Conservation (phyloP, 1,140 invertebrate species). For the Anagrus nilaparvatae region DNA sequence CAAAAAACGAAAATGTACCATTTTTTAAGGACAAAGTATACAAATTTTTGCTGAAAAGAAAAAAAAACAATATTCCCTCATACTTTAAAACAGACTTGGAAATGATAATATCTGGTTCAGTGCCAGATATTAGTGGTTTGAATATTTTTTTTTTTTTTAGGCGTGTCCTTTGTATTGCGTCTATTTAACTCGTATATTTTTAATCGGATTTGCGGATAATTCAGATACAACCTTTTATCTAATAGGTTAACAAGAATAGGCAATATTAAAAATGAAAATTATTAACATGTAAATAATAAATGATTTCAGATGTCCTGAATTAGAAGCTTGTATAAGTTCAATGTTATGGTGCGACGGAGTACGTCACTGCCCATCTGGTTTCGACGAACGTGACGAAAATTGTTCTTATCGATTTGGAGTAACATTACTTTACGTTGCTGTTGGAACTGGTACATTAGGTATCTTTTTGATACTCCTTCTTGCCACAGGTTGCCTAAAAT, state of each 20-base stretch:
- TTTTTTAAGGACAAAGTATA: too few species aligned
- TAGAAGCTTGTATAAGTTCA: constrained; percentile 62
- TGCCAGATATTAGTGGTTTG: too few species aligned
- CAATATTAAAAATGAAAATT: too few species aligned
- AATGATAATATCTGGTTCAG: too few species aligned
- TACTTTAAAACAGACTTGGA: too few species aligned
- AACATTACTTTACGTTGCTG: constrained; percentile 53
- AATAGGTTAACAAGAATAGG: too few species aligned
- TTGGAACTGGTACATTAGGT: constrained; percentile 47
- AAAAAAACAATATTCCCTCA: too few species aligned
- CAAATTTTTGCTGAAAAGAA: too few species aligned
- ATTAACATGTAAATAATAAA: too few species aligned
- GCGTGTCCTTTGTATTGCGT: background rate
- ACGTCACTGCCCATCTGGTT: constrained; percentile 61
- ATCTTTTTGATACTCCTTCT: constrained; percentile 45
- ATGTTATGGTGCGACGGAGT: constrained; percentile 64
- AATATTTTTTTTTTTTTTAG: too few species aligned
- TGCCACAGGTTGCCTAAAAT: constrained; percentile 53
- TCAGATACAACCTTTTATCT: too few species aligned
- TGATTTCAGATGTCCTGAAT: constrained; percentile 54
- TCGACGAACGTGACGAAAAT: constrained; percentile 60
- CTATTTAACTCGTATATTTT: background rate
- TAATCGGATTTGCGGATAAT: background rate
- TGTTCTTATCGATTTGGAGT: constrained; percentile 60
- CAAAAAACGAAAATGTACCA: too few species aligned